Conservation (phyloP, 2,797 vertebrate species). For the Borostomias antarcticus region DNA sequence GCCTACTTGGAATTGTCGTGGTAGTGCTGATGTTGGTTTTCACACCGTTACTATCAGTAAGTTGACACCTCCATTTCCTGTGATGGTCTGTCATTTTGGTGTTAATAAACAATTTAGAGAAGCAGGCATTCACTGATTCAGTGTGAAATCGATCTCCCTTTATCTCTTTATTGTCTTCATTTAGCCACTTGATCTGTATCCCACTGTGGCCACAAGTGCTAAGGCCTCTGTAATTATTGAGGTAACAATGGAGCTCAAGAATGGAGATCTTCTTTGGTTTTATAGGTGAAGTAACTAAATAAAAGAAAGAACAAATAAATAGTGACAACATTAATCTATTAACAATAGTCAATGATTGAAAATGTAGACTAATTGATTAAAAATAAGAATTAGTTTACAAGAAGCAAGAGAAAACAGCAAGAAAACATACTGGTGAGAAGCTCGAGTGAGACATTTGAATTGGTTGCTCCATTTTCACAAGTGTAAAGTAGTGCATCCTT, state of each 20-base stretch:
- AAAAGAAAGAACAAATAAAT: neutral
- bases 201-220: slow-evolving; percentile 21
- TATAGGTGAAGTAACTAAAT: slow-evolving; percentile 31
- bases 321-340: neutral
- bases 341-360: neutral
- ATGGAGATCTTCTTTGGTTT: accelerated
- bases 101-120: slow-evolving; percentile 47
- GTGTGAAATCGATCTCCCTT: slow-evolving; percentile 42
- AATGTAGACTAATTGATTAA: neutral
- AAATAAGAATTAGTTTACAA: too few relatives aligned
- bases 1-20: slow-evolving; percentile 50
- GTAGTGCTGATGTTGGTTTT: slow-evolving; percentile 36
- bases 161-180: slow-evolving; percentile 41
- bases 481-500: slow-evolving; percentile 46
- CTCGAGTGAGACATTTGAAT: slow-evolving; percentile 41
- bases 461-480: slow-evolving; percentile 33
- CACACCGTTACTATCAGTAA: slow-evolving; percentile 34
- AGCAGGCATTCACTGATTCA: slow-evolving; percentile 12
- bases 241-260: slow-evolving; percentile 55
- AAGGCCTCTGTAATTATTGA: slow-evolving; percentile 24
- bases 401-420: too few relatives aligned
- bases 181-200: slow-evolving; percentile 45
- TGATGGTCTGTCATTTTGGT: slow-evolving; percentile 57
- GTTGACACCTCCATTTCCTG: slow-evolving; percentile 61
- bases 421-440: slow-evolving; percentile 46